Evolutionary conservation across 2,888 invertebrate genomes (phyloP).

Genomic region (Eupithecia vulgata): DNA sequence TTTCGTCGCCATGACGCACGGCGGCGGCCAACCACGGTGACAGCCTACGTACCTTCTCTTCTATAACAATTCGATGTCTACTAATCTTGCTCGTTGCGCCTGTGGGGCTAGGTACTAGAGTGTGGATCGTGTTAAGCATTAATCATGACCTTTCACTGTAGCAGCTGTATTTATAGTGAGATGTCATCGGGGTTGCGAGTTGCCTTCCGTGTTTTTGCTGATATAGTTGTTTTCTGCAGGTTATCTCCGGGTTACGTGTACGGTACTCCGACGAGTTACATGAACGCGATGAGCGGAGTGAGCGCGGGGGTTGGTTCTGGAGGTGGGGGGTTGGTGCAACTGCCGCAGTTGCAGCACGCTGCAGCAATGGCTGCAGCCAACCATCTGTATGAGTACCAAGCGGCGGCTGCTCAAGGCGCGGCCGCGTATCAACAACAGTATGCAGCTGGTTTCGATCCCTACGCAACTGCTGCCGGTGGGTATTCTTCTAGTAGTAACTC

Average conservation of each 20-base stretch:
- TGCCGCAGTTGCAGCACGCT: slow-evolving; percentile 88
- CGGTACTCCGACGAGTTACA: slow-evolving; percentile 90
- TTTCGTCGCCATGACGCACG: slow-evolving; percentile 76
- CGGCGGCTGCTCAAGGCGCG: slow-evolving; percentile 88
- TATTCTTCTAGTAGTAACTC: slow-evolving; percentile 40
- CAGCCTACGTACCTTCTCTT: slow-evolving; percentile 57
- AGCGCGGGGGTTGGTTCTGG: slow-evolving; percentile 81
- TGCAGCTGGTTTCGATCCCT: slow-evolving; percentile 90
- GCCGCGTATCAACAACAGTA: slow-evolving; percentile 90
- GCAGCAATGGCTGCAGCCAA: slow-evolving; percentile 92
- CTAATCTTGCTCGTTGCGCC: slow-evolving; percentile 79
- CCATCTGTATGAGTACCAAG: slow-evolving; percentile 92
- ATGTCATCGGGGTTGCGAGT: slow-evolving; percentile 30
- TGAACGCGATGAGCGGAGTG: slow-evolving; percentile 88
- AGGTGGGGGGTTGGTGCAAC: slow-evolving; percentile 87
- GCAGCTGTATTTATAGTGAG: slow-evolving; percentile 32
- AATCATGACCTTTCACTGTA: slow-evolving; percentile 35
- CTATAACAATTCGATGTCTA: slow-evolving; percentile 79
- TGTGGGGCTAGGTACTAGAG: slow-evolving; percentile 78
- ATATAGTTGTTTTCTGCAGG: slow-evolving; percentile 58
- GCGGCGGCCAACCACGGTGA: slow-evolving; percentile 66
- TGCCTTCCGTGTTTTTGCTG: slow-evolving; percentile 37
- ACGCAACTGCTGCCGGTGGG: slow-evolving; percentile 88
- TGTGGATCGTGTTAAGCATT: slow-evolving; percentile 62
- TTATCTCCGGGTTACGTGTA: slow-evolving; percentile 87